Conservation (phyloP, 2,888 invertebrate species). For the Erebia ligea region DNA sequence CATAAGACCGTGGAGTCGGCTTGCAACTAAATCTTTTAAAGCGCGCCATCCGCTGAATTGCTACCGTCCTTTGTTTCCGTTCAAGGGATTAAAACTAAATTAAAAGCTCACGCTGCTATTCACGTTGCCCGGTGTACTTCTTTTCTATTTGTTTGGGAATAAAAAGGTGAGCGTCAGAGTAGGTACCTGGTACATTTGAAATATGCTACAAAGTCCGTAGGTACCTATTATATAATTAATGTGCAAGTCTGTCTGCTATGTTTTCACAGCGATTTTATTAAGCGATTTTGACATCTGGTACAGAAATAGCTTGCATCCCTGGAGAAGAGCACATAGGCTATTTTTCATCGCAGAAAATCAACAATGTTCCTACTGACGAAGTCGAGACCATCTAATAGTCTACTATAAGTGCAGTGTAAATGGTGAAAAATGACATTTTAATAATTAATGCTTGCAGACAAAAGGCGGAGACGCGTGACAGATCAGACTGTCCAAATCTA, state of each 20-base stretch:
- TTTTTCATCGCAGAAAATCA: too few relatives aligned
- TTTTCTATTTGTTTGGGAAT: background rate
- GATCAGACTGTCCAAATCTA: too few relatives aligned
- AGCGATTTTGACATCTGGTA: too few relatives aligned
- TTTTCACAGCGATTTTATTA: too few relatives aligned
- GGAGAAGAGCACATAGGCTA: too few relatives aligned
- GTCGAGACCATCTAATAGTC: background rate
- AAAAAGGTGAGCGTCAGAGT: background rate
- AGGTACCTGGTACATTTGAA: background rate
- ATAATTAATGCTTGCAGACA: too few relatives aligned
- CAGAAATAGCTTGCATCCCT: too few relatives aligned
- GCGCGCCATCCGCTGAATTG: conserved; percentile 6
- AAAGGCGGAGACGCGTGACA: too few relatives aligned
- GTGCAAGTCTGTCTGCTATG: too few relatives aligned
- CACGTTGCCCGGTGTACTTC: background rate
- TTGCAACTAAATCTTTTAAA: conserved; percentile 25
- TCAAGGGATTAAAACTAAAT: conserved; percentile 22
- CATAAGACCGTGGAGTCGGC: conserved; percentile 24
- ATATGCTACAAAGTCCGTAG: too few relatives aligned
- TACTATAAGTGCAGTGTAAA: background rate
- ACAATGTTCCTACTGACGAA: too few relatives aligned
- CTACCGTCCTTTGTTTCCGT: conserved; percentile 10
- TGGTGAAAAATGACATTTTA: background rate
- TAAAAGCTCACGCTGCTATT: conserved; percentile 11
- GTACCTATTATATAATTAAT: too few relatives aligned